These are phyloP conservation scores for Pseudoatta argentina DNA, from an alignment of 1,140 invertebrate genomes.

Conservation along the genomic window DNA sequence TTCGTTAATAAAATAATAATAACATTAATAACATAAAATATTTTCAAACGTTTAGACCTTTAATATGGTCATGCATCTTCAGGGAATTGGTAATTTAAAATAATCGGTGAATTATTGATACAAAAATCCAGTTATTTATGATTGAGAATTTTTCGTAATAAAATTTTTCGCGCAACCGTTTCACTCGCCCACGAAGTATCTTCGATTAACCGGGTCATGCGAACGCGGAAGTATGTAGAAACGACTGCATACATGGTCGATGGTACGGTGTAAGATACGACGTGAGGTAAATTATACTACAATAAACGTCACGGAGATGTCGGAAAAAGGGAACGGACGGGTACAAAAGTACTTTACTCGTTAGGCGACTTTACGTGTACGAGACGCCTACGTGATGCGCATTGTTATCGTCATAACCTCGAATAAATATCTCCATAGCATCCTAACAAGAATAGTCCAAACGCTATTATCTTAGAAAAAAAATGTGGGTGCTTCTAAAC, in stretches of 20 bases:
- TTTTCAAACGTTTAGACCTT: too few species aligned
- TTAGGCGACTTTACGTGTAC: conserved; percentile 47
- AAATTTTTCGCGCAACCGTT: background rate
- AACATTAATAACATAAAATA: too few species aligned
- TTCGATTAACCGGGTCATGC: conserved; percentile 16
- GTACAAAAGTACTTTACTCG: conserved; percentile 49
- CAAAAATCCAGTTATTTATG: background rate
- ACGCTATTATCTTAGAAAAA: background rate
- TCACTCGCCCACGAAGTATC: background rate
- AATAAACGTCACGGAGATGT: conserved; percentile 43
- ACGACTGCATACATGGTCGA: background rate
- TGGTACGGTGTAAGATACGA: background rate
- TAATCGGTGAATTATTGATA: background rate
- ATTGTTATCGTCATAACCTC: conserved; percentile 31
- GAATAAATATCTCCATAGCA: conserved; percentile 24
- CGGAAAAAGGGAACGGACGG: conserved; percentile 13
- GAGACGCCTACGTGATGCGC: conserved; percentile 41
- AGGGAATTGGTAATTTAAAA: background rate
- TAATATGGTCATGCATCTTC: too few species aligned
- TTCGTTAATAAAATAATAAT: too few species aligned
- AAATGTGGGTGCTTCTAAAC: background rate
- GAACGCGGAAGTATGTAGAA: conserved; percentile 26
- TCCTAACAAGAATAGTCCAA: conserved; percentile 1
- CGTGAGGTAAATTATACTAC: conserved; percentile 44
- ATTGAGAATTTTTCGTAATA: background rate